A percentile compares a stretch with the other conserved stretches of the same genome.
These are phyloP conservation scores for Antheraea yamamai DNA, from an alignment of 2,888 invertebrate genomes.

Conservation along the genomic window DNA sequence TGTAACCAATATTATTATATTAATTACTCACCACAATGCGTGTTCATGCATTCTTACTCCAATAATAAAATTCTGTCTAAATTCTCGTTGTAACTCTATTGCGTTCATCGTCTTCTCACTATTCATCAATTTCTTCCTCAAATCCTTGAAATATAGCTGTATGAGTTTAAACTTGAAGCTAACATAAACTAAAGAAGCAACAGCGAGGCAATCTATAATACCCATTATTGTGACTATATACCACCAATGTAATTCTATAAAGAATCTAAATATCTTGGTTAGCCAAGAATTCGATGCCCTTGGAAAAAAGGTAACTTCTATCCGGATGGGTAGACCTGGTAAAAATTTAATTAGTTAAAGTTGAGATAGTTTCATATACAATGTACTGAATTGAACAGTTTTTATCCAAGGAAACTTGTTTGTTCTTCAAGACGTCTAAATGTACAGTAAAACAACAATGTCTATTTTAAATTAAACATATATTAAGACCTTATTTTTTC, in stretches of 20 bases:
- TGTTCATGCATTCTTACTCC: slow-evolving; percentile 59
- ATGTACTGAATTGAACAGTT: background rate
- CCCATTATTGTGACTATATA: slow-evolving; percentile 51
- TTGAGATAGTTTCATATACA: background rate
- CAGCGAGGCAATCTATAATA: slow-evolving; percentile 46
- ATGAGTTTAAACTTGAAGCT: slow-evolving; percentile 53
- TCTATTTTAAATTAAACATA: no score
- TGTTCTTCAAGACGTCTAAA: no score
- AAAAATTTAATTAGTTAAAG: slow-evolving; percentile 15
- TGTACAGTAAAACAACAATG: no score
- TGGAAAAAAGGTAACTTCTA: slow-evolving; percentile 54
- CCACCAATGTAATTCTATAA: slow-evolving; percentile 58
- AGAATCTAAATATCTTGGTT: slow-evolving; percentile 44
- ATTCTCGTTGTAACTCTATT: slow-evolving; percentile 37
- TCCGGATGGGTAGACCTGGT: slow-evolving; percentile 53
- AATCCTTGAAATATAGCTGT: slow-evolving; percentile 45
- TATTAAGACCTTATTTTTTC: no score
- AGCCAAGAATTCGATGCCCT: slow-evolving; percentile 37
- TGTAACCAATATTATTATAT: background rate
- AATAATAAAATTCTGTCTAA: slow-evolving; percentile 44
- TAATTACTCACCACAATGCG: slow-evolving; percentile 49
- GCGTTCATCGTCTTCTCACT: slow-evolving; percentile 31
- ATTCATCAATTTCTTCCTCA: slow-evolving; percentile 37
- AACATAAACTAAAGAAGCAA: slow-evolving; percentile 47
- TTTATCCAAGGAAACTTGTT: no score